These are phyloP conservation scores for Tetraodon nigroviridis DNA, from an alignment of 2,113 vertebrate species.

Conservation along the genomic window DNA sequence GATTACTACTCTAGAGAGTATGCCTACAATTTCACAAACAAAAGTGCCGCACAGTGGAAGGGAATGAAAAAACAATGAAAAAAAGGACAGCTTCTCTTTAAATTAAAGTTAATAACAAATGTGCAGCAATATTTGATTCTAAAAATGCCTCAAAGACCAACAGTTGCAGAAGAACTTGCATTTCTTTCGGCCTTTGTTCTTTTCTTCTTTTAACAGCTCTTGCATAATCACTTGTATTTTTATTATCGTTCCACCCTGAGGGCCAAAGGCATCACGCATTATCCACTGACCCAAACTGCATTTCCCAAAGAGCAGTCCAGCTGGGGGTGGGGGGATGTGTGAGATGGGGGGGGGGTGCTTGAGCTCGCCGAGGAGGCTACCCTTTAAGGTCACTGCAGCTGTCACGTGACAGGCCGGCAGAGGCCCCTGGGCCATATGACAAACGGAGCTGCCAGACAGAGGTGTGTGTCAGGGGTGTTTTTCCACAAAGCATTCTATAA, in stretches of 20 bases:
- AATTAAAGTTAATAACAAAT: no score
- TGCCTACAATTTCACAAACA: not conserved
- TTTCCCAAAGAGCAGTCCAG: constrained; percentile 59
- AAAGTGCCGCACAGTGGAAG: no score
- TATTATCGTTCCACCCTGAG: constrained; percentile 26
- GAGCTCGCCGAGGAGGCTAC: constrained; percentile 61
- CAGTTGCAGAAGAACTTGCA: constrained; percentile 14
- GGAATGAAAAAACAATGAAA: no score
- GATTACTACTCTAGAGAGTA: constrained; percentile 2
- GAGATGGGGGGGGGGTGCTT: constrained; percentile 48
- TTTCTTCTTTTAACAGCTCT: constrained; percentile 28
- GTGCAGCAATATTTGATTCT: constrained; percentile 20
- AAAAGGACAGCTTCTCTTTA: no score
- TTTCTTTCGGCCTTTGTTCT: constrained; percentile 23
- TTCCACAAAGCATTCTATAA: constrained; percentile 82
- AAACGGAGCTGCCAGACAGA: constrained; percentile 71
- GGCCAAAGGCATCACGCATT: constrained; percentile 46
- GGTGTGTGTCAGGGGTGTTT: constrained; percentile 81
- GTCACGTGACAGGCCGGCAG: constrained; percentile 68
- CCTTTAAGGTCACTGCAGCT: constrained; percentile 73
- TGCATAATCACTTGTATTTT: constrained; percentile 30
- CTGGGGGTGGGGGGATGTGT: no score
- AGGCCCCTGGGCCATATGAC: constrained; percentile 76
- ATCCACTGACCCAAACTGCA: constrained; percentile 55
- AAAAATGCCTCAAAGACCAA: constrained; percentile 21